phyloP scores from a whole-genome alignment of 2,888 invertebrate species.

The Subacronicta megacephala region DNA sequence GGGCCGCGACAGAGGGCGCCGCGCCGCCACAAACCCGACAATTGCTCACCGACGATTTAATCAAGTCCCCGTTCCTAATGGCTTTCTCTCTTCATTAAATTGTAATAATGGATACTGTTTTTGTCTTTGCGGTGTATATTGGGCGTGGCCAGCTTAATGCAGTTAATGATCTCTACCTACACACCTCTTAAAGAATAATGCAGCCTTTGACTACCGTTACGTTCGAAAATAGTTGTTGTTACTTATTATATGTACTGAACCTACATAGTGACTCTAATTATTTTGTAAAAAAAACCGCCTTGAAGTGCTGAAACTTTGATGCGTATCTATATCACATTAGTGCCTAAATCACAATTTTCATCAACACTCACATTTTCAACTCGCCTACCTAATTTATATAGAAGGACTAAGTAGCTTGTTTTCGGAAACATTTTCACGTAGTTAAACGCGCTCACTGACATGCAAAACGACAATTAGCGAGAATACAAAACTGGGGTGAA shows the following conservation, averaged over 20 bases:
- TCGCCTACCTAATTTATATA: constrained; percentile 71
- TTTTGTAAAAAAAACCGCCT: constrained; percentile 31
- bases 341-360: constrained; percentile 65
- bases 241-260: too few species aligned
- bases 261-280: constrained; percentile 8
- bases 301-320: constrained; percentile 54
- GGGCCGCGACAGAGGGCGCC: constrained; percentile 73
- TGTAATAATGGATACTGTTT: constrained; percentile 84
- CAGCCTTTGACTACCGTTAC: constrained; percentile 8
- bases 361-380: constrained; percentile 61
- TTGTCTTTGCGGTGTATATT: constrained; percentile 71
- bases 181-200: constrained; percentile 41
- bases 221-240: constrained; percentile 15
- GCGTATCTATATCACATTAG: constrained; percentile 70
- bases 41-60: constrained; percentile 85
- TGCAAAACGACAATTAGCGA: constrained; percentile 80
- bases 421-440: constrained; percentile 83
- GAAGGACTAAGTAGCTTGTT: constrained; percentile 75
- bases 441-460: constrained; percentile 73
- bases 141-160: constrained; percentile 70
- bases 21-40: constrained; percentile 69
- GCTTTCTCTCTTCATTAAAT: constrained; percentile 86
- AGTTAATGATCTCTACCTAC: constrained; percentile 61
- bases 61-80: constrained; percentile 84
- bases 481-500: constrained; percentile 57